Conservation (phyloP, 1,140 invertebrate species). For the Pantala flavescens region DNA sequence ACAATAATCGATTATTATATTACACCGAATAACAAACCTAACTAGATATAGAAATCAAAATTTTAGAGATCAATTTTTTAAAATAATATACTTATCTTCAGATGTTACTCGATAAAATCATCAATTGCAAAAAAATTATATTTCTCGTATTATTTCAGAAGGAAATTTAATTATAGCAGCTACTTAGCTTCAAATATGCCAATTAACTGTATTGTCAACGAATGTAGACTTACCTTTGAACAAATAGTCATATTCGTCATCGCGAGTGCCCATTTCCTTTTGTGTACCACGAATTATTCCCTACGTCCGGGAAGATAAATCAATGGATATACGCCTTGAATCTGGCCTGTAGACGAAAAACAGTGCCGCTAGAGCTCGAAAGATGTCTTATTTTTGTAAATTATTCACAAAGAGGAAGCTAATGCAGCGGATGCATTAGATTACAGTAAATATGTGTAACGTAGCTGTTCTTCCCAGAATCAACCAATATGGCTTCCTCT, state of each 20-base stretch:
- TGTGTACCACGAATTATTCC: conserved; percentile 6
- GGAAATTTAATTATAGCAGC: too few relatives aligned
- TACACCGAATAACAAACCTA: too few relatives aligned
- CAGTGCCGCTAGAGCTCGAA: background rate
- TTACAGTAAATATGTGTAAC: background rate
- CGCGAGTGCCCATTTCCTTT: conserved; percentile 75
- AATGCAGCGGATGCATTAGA: background rate
- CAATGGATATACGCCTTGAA: background rate
- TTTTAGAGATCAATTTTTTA: background rate
- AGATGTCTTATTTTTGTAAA: background rate
- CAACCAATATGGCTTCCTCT: conserved; percentile 1
- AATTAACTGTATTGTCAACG: background rate
- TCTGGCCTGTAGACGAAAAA: background rate
- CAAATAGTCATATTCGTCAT: conserved; percentile 99
- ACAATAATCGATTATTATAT: too few relatives aligned
- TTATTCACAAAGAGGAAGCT: background rate
- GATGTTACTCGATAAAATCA: too few relatives aligned
- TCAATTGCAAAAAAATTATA: too few relatives aligned
- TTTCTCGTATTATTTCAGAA: too few relatives aligned
- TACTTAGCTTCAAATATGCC: background rate
- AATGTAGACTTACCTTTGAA: conserved; percentile 81
- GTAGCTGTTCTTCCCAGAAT: background rate
- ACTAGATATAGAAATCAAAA: background rate
- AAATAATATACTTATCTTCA: background rate
- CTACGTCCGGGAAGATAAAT: background rate